Evolutionary conservation across 1,140 invertebrate genomes (phyloP).

Genomic region (Pteromalus puparum): DNA sequence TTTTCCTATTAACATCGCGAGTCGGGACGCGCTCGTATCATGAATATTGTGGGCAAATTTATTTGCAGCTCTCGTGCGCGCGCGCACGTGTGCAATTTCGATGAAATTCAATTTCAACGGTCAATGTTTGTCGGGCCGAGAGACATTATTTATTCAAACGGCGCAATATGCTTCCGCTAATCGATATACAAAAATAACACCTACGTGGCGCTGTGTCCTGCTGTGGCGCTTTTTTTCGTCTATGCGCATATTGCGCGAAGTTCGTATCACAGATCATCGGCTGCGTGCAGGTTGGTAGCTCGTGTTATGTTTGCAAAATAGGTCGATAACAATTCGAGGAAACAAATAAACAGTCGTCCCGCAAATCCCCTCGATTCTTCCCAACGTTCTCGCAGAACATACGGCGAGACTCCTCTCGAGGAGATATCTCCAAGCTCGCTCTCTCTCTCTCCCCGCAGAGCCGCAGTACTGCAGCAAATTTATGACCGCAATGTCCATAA

Average conservation of each 20-base stretch:
- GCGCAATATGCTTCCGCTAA: conserved; percentile 10
- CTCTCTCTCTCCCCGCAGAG: background rate
- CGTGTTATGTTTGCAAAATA: background rate
- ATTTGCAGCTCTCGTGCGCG: background rate
- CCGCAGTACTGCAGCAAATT: conserved; percentile 27
- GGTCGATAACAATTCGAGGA: background rate
- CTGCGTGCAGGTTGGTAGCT: background rate
- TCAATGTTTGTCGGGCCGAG: conserved; percentile 29
- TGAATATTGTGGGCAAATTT: conserved; percentile 24
- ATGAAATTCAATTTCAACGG: conserved; percentile 38
- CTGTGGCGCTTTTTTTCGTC: background rate
- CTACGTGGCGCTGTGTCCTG: too few species aligned
- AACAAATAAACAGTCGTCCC: background rate
- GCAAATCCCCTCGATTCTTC: background rate
- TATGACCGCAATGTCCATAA: conserved; percentile 59
- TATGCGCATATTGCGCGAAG: background rate
- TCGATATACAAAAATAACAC: conserved; percentile 41
- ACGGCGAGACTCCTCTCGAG: background rate
- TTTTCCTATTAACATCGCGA: background rate
- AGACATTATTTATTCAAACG: conserved; percentile 35
- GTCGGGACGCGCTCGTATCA: background rate
- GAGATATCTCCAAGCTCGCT: background rate
- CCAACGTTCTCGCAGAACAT: background rate
- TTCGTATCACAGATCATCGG: background rate
- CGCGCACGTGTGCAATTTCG: conserved; percentile 3